phyloP scores from a whole-genome alignment of 1,140 invertebrate genomes.

The Zaprionus nigranus region DNA sequence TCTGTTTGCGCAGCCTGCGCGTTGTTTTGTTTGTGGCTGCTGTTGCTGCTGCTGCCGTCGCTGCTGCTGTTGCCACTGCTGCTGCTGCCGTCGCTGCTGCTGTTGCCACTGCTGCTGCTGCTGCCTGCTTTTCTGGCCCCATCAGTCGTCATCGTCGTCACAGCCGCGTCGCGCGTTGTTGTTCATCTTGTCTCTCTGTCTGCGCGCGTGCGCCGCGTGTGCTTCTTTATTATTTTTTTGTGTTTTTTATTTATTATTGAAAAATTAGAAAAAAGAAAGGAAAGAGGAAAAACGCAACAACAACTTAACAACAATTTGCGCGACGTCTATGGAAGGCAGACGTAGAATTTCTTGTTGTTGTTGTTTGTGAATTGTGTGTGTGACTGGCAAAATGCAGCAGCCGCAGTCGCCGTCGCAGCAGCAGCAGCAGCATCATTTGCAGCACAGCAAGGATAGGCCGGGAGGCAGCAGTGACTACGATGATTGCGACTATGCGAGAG shows the following conservation, averaged over 20 bases:
- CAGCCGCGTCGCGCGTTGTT: constrained; percentile 49
- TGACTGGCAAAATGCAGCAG: constrained; percentile 50
- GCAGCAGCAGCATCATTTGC: constrained; percentile 21
- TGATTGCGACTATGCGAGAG: constrained; percentile 27
- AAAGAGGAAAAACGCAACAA: constrained; percentile 17
- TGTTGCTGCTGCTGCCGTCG: constrained; percentile 23
- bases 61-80: constrained; percentile 14
- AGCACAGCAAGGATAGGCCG: constrained; percentile 51
- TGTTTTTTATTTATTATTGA: neutral
- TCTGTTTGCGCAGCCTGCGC: constrained; percentile 40
- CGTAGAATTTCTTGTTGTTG: constrained; percentile 24
- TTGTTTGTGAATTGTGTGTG: constrained; percentile 28
- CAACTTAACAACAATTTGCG: constrained; percentile 25
- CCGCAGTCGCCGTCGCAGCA: constrained; percentile 20
- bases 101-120: neutral
- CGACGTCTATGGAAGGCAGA: constrained; percentile 12
- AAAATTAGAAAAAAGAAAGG: neutral
- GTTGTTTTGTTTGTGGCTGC: constrained; percentile 43
- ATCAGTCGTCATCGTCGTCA: constrained; percentile 49
- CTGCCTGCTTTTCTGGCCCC: constrained; percentile 28
- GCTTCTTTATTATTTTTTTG: constrained; percentile 14
- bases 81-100: neutral
- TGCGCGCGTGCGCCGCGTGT: constrained; percentile 19
- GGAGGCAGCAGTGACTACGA: constrained; percentile 3
- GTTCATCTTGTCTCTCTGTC: constrained; percentile 47